phyloP scores from a whole-genome alignment of 2,888 invertebrate species.

The Acronicta alni region DNA sequence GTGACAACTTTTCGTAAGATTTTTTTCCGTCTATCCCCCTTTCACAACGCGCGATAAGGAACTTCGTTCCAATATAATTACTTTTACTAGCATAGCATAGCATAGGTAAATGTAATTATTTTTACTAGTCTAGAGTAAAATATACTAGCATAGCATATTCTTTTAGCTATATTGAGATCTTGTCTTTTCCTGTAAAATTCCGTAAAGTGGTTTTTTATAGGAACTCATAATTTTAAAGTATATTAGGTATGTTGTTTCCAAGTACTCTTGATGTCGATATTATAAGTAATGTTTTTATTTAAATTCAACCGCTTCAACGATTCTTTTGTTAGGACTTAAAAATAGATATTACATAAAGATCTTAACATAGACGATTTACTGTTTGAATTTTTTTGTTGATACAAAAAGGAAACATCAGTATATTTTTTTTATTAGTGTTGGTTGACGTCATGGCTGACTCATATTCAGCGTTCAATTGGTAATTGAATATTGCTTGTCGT shows the following conservation, averaged over 20 bases:
- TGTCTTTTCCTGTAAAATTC: too few species aligned
- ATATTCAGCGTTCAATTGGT: background rate
- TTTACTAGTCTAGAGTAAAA: too few species aligned
- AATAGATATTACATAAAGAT: slow-evolving; percentile 24
- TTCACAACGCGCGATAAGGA: too few species aligned
- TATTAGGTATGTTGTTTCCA: slow-evolving; percentile 1
- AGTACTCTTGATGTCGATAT: background rate
- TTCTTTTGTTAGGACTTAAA: slow-evolving; percentile 21
- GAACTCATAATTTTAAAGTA: slow-evolving; percentile 3
- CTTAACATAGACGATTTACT: too few species aligned
- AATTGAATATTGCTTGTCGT: background rate
- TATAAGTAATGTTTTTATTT: slow-evolving; percentile 31
- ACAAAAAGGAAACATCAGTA: background rate
- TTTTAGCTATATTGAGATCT: too few species aligned
- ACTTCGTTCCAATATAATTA: too few species aligned
- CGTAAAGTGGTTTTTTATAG: background rate
- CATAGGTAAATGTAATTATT: too few species aligned
- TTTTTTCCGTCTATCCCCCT: too few species aligned
- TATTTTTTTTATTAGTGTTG: background rate
- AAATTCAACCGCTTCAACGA: slow-evolving; percentile 22
- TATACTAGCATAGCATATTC: too few species aligned
- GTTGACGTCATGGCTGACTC: slow-evolving; percentile 12
- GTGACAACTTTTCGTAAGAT: too few species aligned
- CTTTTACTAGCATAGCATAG: too few species aligned
- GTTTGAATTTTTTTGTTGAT: slow-evolving; percentile 2